Evolutionary conservation across 1,140 invertebrate genomes (phyloP).

Genomic region (Rhagoletis zephyria): DNA sequence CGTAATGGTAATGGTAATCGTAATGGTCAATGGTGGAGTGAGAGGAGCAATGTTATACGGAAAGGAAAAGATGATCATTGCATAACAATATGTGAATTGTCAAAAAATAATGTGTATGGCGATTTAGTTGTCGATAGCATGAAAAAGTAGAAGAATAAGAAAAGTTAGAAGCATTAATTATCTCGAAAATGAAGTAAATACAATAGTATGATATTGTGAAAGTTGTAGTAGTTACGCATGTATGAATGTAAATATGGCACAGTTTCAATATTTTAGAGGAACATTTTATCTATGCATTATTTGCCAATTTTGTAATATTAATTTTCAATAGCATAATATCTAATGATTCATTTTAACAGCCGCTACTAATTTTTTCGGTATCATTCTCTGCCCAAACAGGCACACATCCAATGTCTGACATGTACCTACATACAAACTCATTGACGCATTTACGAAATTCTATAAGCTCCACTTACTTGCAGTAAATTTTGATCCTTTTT

Average conservation of each 20-base stretch:
- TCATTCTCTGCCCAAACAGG: not conserved
- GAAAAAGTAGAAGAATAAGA: slow-evolving; percentile 42
- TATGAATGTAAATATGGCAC: not conserved
- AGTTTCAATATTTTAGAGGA: not conserved
- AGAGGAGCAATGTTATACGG: not conserved
- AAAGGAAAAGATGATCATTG: not conserved
- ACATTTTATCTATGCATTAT: not conserved
- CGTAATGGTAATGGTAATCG: not conserved
- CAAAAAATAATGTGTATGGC: not conserved
- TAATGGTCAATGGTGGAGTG: not conserved
- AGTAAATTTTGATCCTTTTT: slow-evolving; percentile 80
- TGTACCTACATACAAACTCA: not conserved
- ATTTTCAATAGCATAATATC: not conserved
- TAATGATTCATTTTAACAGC: not conserved
- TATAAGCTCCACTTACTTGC: slow-evolving; percentile 69
- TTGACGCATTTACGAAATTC: not conserved
- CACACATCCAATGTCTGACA: no score
- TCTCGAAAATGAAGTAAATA: not conserved
- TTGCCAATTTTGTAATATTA: not conserved
- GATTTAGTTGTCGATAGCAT: slow-evolving; percentile 1
- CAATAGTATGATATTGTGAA: not conserved
- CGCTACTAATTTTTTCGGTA: not conserved
- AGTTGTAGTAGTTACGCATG: not conserved
- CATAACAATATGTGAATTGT: not conserved
- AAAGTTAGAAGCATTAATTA: slow-evolving; percentile 43